A percentile compares a stretch with the other conserved stretches of the same genome.
Evolutionary conservation across 1,140 invertebrate genomes (phyloP).

Genomic region (Thaumetopoea pityocampa): DNA sequence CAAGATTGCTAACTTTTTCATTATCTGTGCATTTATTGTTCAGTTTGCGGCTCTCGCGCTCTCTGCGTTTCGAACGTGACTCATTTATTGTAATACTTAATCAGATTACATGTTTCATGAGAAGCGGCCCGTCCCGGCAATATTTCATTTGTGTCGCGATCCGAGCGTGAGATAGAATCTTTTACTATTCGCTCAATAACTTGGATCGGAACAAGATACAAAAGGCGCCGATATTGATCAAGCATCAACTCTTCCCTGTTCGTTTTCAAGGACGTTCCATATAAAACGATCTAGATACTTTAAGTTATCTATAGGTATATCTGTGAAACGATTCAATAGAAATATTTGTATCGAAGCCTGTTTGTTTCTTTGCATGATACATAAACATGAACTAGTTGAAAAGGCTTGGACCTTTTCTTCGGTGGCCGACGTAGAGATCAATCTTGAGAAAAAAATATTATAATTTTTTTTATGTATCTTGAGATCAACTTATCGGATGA

Average conservation of each 20-base stretch:
- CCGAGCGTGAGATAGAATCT: constrained; percentile 44
- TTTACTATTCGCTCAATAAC: constrained; percentile 42
- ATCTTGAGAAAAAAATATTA: too few species aligned
- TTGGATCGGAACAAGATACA: constrained; percentile 40
- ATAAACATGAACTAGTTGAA: too few species aligned
- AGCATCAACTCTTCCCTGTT: constrained; percentile 15
- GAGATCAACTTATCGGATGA: too few species aligned
- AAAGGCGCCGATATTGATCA: constrained; percentile 31
- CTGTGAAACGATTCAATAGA: too few species aligned
- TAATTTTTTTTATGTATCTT: too few species aligned
- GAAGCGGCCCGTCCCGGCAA: constrained; percentile 31
- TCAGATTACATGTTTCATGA: constrained; percentile 47
- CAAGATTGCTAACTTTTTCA: neutral
- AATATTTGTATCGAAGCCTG: too few species aligned
- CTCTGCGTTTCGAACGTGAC: constrained; percentile 23
- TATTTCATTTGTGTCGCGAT: constrained; percentile 54
- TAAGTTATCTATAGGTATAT: neutral
- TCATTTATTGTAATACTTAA: constrained; percentile 37
- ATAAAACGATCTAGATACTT: constrained; percentile 8
- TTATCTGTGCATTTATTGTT: constrained; percentile 17
- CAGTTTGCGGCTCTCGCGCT: constrained; percentile 24
- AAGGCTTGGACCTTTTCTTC: too few species aligned
- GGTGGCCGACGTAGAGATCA: too few species aligned
- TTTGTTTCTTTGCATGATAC: too few species aligned
- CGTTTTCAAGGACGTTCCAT: constrained; percentile 22